Conservation (phyloP, 1,140 invertebrate genomes). For the Ctenoplectra terminalis region DNA sequence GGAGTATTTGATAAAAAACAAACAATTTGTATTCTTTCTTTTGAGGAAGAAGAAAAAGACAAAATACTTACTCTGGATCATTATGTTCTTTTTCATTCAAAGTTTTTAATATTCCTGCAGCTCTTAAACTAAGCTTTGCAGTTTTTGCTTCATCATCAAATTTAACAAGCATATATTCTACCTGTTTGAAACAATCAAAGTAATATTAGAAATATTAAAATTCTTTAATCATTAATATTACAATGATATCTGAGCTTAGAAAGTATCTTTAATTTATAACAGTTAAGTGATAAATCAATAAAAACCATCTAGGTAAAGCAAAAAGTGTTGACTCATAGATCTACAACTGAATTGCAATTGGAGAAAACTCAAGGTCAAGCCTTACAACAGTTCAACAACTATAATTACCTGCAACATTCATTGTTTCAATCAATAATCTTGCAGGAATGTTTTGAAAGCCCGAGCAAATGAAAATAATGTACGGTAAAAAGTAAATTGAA, state of each 20-base stretch:
- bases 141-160: conserved; percentile 95
- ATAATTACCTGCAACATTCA: background rate
- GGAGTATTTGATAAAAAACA: background rate
- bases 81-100: conserved; percentile 92
- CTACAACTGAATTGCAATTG: background rate
- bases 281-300: background rate
- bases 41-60: background rate
- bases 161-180: conserved; percentile 98
- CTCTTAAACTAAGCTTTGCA: conserved; percentile 92
- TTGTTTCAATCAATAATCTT: background rate
- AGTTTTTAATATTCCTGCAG: conserved; percentile 89
- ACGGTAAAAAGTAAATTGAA: background rate
- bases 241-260: background rate
- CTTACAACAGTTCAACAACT: background rate
- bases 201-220: conserved; percentile 10
- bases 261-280: background rate
- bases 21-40: background rate
- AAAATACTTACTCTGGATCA: conserved; percentile 88
- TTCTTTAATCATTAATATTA: background rate
- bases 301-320: background rate
- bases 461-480: background rate
- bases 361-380: conserved; percentile 33
- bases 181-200: conserved; percentile 78
- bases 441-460: background rate
- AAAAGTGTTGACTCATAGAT: conserved; percentile 37